Base-by-base conservation (phyloP, 1,140 invertebrate species). In the Onthophagus taurus region DNA sequence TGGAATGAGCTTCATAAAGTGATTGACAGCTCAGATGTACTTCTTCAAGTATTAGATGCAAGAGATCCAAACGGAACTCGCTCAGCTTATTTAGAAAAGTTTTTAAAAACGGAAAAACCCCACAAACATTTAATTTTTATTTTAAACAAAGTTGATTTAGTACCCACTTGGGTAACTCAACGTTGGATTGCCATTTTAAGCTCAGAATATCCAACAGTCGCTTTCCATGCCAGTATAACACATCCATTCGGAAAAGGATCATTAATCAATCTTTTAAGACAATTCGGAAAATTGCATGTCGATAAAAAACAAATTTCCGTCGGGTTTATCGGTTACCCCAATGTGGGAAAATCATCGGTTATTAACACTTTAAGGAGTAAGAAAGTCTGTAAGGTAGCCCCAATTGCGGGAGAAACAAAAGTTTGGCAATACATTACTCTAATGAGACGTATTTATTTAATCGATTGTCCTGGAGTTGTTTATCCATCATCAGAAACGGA, bases 1-100 rank as follows among this genome's bases (percentile, higher is more conserved):
- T 99, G 97, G 96, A 96, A 95, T 72, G 97, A 99, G 67, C 66
- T 99, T 5, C 97, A 99, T 63, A 99, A 99, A 78, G 94, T 98
- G 7, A 85, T 99, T 34, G 97, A 99, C 68, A 98, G 95, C 6
- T 96, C 94, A 1, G 96, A 99, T 77, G 93, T 99, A 5, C 64
- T 99, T 16, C 67, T 98, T 11, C 90, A 98, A 74, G 78, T 91
- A 4, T 67, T 98, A 31, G 94, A 97, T 76, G 91, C 93, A 1
- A 73, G 95, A 49, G 90, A 98, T 76, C 93, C 94, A 0, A 74
- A 89, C 69, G 96, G 95, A 3, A 99, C 96, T 1, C 75, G 96
- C 45, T 96, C 89, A 52, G 80, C 85, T 34, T 86, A 93, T 53
- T 84, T 99, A 67, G 95, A 90, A 71, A 87, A 83, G 59, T 97